Evolutionary conservation across 2,888 invertebrate species (phyloP).

Genomic region (Boloria selene): DNA sequence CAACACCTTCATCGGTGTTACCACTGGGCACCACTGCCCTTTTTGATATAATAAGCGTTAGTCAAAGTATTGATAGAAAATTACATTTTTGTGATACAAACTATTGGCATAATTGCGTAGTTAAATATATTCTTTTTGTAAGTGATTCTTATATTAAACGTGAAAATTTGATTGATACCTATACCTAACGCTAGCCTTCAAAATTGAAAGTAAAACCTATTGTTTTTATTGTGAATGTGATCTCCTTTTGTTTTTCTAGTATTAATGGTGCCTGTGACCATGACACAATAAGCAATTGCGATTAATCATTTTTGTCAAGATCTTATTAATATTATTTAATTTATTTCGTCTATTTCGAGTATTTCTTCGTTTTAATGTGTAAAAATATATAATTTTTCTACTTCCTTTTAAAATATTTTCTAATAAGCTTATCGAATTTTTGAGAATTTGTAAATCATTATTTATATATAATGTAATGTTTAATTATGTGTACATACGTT

Average conservation of each 20-base stretch:
- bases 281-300: constrained; percentile 19
- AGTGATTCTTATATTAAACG: background rate
- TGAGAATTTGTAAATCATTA: no score
- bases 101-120: constrained; percentile 5
- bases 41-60: no score
- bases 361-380: no score
- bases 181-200: no score
- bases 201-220: constrained; percentile 17
- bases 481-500: no score
- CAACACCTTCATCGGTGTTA: no score
- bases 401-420: no score
- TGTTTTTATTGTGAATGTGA: constrained; percentile 3
- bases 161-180: background rate
- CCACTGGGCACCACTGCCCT: no score
- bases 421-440: no score
- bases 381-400: no score
- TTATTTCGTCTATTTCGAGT: background rate
- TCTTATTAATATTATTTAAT: background rate
- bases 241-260: constrained; percentile 8
- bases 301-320: constrained; percentile 10
- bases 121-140: background rate
- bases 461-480: no score
- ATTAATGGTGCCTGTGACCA: constrained; percentile 12
- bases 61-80: no score
- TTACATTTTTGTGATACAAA: background rate